phyloP scores from a whole-genome alignment of 2,797 vertebrate genomes.

The Siniperca obscura region DNA sequence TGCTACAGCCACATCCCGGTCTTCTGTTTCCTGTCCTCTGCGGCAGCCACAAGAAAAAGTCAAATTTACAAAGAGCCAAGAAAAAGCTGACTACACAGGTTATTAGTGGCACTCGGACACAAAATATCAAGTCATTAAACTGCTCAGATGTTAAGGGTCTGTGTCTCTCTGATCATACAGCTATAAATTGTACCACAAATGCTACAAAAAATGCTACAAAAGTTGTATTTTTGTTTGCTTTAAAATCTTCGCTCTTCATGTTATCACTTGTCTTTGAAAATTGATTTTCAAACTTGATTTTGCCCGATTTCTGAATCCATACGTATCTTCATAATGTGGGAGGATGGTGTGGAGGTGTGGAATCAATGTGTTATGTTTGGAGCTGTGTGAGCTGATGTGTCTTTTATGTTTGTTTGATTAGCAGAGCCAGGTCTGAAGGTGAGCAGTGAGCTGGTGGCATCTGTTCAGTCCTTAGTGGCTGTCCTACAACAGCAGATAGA shows the following conservation, averaged over 20 bases:
- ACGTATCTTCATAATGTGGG: not conserved
- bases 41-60: slow-evolving; percentile 9
- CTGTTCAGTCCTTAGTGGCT: slow-evolving; percentile 78
- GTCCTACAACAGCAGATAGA: slow-evolving; percentile 78
- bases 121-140: not conserved
- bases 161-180: not conserved
- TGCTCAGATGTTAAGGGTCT: not conserved
- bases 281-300: not conserved
- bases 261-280: not conserved
- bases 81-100: slow-evolving; percentile 53
- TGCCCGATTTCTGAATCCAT: not conserved
- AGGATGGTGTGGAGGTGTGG: not conserved
- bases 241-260: not conserved
- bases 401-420: not conserved
- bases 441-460: slow-evolving; percentile 74
- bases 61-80: slow-evolving; percentile 39
- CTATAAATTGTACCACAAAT: not conserved
- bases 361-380: not conserved
- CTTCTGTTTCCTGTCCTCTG: slow-evolving; percentile 8
- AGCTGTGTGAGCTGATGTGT: not conserved
- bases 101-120: not conserved
- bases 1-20: not conserved
- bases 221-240: not conserved
- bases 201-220: not conserved
- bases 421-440: slow-evolving; percentile 68